A percentile compares a stretch with the other conserved stretches of the same genome.
These are phyloP conservation scores for Hippocampus comes DNA, from an alignment of 2,113 vertebrate species.

Conservation along the genomic window DNA sequence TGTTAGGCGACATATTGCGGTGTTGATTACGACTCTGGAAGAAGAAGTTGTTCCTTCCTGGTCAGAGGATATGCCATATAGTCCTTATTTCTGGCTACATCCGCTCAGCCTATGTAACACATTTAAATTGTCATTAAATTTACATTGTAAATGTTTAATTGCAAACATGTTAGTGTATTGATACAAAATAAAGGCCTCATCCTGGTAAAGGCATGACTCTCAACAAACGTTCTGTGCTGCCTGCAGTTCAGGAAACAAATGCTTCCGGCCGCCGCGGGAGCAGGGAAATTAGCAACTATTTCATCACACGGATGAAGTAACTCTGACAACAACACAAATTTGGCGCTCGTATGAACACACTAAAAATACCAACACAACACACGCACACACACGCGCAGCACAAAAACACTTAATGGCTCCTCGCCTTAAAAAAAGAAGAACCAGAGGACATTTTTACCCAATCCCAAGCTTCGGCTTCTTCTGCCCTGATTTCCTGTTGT, in stretches of 20 bases:
- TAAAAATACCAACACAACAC: neutral
- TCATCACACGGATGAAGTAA: neutral
- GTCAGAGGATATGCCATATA: no score
- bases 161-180: no score
- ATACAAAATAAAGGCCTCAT: neutral
- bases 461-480: slow-evolving; percentile 17
- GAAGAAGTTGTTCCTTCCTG: no score
- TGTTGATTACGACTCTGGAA: neutral
- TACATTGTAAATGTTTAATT: no score
- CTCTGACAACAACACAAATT: neutral
- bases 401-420: neutral
- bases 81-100: no score
- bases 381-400: neutral
- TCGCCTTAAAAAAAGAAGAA: neutral
- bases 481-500: slow-evolving; percentile 30
- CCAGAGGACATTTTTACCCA: slow-evolving; percentile 2
- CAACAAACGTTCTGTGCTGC: neutral
- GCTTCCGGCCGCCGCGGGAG: neutral
- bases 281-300: neutral
- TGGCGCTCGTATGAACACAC: neutral
- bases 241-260: neutral
- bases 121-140: no score
- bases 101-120: no score
- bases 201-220: neutral
- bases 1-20: neutral